Percentiles rank a stretch among this genome's conserved stretches.
phyloP scores from a whole-genome alignment of 2,888 invertebrate species.

The Sarcophaga rosellei region DNA sequence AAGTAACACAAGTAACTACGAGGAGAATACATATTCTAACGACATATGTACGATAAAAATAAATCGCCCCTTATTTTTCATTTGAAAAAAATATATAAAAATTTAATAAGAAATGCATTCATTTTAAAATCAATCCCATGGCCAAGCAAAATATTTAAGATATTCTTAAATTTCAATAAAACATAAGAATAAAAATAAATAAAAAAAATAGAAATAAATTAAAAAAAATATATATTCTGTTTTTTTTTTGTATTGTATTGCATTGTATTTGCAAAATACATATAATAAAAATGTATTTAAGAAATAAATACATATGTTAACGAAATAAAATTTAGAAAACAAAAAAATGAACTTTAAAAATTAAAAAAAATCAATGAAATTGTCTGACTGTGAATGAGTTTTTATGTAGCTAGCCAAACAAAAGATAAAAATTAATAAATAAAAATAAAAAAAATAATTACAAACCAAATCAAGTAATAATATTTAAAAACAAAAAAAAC shows the following conservation, averaged over 20 bases:
- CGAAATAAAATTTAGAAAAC: background rate
- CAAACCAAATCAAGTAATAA: conserved; percentile 16
- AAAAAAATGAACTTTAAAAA: conserved; percentile 14
- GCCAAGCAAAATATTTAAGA: conserved; percentile 43
- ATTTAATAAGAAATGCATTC: background rate
- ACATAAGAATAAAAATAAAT: background rate
- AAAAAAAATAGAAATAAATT: background rate
- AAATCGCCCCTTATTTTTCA: background rate
- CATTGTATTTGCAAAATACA: conserved; percentile 53
- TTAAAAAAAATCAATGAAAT: conserved; percentile 63
- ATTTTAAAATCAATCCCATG: background rate
- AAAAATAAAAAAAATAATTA: conserved; percentile 5
- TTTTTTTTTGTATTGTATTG: background rate
- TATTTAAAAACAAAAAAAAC: conserved; percentile 20
- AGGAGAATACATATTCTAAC: too few relatives aligned
- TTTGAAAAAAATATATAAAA: background rate
- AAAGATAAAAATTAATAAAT: conserved; percentile 12
- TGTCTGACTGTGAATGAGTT: conserved; percentile 68
- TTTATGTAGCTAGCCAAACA: conserved; percentile 66
- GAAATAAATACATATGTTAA: background rate
- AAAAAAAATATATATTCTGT: background rate
- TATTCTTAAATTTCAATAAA: conserved; percentile 35
- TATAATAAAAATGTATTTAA: background rate
- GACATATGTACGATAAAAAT: background rate
- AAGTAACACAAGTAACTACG: background rate